Conservation (phyloP, 2,888 invertebrate species). For the Amphiduros pacificus region DNA sequence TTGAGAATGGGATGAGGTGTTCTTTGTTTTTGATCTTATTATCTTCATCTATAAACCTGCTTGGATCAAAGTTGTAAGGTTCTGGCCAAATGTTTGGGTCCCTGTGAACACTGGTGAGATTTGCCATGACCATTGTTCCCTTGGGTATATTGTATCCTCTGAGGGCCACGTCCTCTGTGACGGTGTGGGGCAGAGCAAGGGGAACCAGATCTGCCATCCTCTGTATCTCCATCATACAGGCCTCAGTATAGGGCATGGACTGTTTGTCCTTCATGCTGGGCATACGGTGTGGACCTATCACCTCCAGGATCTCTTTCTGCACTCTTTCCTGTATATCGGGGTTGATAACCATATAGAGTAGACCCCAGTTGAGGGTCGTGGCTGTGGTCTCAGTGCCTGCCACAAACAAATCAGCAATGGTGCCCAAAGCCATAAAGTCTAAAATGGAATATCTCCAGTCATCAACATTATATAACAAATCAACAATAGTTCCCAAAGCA, state of each 20-base stretch:
- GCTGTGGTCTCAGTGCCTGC: slow-evolving; percentile 12
- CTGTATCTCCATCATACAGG: slow-evolving; percentile 33
- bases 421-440: too few species aligned
- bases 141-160: slow-evolving; percentile 12
- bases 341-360: slow-evolving; percentile 5
- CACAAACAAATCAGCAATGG: slow-evolving; percentile 19
- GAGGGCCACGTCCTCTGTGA: slow-evolving; percentile 2
- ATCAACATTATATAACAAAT: too few species aligned
- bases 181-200: slow-evolving; percentile 32
- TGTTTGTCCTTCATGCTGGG: slow-evolving; percentile 20
- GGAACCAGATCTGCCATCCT: slow-evolving; percentile 34
- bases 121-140: slow-evolving; percentile 12
- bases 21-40: background rate
- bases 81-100: slow-evolving; percentile 9
- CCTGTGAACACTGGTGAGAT: slow-evolving; percentile 5
- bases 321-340: slow-evolving; percentile 25
- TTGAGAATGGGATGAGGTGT: slow-evolving; percentile 10
- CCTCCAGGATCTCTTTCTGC: slow-evolving; percentile 31
- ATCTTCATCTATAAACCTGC: slow-evolving; percentile 6
- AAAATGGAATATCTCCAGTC: too few species aligned
- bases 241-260: slow-evolving; percentile 27
- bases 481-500: too few species aligned
- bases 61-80: slow-evolving; percentile 8
- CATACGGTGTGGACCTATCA: slow-evolving; percentile 44
- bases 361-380: slow-evolving; percentile 9